phyloP scores from a whole-genome alignment of 2,113 vertebrate genomes.

The Toxotes chatareus region DNA sequence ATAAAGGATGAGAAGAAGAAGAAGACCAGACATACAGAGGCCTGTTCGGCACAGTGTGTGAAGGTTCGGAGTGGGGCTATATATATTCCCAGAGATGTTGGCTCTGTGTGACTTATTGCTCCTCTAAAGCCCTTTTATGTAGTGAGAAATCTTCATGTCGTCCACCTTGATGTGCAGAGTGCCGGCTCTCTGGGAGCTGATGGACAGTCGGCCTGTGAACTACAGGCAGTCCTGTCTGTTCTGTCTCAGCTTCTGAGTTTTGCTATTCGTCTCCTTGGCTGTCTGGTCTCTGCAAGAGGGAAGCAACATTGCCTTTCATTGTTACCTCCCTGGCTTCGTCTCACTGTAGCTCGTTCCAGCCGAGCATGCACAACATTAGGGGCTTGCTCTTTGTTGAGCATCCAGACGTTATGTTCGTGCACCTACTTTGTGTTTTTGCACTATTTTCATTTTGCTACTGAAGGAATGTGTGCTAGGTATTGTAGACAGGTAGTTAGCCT shows the following conservation, averaged over 20 bases:
- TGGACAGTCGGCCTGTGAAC: conserved; percentile 63
- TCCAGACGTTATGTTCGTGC: not conserved
- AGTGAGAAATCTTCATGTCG: conserved; percentile 49
- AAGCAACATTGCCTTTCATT: conserved; percentile 30
- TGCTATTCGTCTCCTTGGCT: conserved; percentile 35
- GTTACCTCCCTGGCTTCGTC: conserved; percentile 4
- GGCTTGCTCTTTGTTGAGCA: not conserved
- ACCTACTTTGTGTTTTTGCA: not conserved
- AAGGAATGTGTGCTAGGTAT: not conserved
- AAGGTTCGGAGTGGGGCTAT: conserved; percentile 26
- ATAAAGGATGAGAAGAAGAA: conserved; percentile 16
- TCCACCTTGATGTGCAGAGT: conserved; percentile 63
- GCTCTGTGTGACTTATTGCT: conserved; percentile 55
- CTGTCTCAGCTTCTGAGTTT: conserved; percentile 33
- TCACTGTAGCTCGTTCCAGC: conserved; percentile 17
- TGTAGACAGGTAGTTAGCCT: not conserved
- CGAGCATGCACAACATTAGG: conserved; percentile 3
- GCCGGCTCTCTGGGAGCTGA: conserved; percentile 54
- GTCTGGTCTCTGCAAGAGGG: conserved; percentile 53
- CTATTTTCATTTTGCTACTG: not conserved
- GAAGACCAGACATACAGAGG: not conserved
- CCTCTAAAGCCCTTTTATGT: conserved; percentile 56
- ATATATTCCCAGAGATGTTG: conserved; percentile 28
- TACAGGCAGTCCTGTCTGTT: conserved; percentile 50
- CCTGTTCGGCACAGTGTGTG: not conserved